These are phyloP conservation scores for Euphydryas editha DNA, from an alignment of 2,888 invertebrate species.

Conservation along the genomic window DNA sequence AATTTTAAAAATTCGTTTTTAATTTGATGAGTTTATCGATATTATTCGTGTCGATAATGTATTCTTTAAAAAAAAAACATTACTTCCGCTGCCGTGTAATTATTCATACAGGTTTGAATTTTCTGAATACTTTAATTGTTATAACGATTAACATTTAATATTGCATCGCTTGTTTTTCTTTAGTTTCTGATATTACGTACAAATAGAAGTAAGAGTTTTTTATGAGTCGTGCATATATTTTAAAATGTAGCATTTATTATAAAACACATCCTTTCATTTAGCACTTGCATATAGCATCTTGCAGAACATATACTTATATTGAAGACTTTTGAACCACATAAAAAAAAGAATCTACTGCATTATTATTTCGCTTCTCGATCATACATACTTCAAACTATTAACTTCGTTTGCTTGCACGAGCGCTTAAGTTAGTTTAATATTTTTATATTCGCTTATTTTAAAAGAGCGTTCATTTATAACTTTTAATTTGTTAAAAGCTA, in stretches of 20 bases:
- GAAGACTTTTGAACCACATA: neutral
- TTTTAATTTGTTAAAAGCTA: neutral
- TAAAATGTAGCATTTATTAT: neutral
- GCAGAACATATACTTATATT: neutral
- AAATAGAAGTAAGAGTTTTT: no score
- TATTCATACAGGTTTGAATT: neutral
- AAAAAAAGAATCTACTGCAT: conserved; percentile 8
- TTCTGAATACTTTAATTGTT: neutral
- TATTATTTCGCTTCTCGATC: conserved; percentile 13
- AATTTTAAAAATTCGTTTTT: no score
- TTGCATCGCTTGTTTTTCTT: neutral
- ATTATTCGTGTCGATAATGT: neutral
- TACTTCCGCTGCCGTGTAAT: neutral
- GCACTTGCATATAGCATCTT: neutral
- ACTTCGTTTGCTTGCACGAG: conserved; percentile 17
- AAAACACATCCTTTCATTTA: neutral
- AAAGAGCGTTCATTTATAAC: neutral
- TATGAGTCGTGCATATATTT: no score
- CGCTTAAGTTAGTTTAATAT: conserved; percentile 18
- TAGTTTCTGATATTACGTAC: neutral
- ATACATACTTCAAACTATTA: conserved; percentile 11
- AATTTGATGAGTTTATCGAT: no score
- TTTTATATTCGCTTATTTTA: conserved; percentile 2
- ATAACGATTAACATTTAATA: neutral
- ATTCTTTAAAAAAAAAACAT: neutral